Percentiles rank a stretch among this genome's conserved stretches.
Conservation (phyloP, 2,888 invertebrate genomes). For the Carterocephalus palaemon region DNA sequence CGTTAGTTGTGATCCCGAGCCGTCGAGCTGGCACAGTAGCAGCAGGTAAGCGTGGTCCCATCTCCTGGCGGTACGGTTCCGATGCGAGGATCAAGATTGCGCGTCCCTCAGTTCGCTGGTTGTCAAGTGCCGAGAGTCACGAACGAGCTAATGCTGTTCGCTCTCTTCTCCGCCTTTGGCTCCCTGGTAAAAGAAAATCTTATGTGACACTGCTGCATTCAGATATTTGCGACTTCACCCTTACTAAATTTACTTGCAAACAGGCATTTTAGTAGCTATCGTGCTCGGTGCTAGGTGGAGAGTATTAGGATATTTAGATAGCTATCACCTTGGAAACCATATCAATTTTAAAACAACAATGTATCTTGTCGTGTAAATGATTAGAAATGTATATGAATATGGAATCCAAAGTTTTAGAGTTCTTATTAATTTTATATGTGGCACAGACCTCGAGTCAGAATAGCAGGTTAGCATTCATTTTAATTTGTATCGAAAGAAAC, state of each 20-base stretch:
- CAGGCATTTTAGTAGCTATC: constrained; percentile 35
- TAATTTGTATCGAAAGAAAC: constrained; percentile 9
- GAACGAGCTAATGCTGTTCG: constrained; percentile 91
- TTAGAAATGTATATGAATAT: constrained; percentile 13
- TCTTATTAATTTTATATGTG: constrained; percentile 9
- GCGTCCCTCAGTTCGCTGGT: constrained; percentile 79
- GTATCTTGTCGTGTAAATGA: constrained; percentile 1
- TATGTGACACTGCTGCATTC: neutral
- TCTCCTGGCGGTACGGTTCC: constrained; percentile 48
- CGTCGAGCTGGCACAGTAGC: constrained; percentile 43
- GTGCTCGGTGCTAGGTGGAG: constrained; percentile 68
- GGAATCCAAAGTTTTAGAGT: constrained; percentile 29
- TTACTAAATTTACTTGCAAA: constrained; percentile 9
- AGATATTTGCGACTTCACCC: neutral
- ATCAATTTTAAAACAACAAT: constrained; percentile 6
- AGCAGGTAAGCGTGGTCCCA: constrained; percentile 41
- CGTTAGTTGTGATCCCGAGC: constrained; percentile 56
- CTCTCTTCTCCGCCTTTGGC: constrained; percentile 91
- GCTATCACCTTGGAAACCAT: constrained; percentile 40
- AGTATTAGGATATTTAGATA: constrained; percentile 39
- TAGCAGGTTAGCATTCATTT: constrained; percentile 1
- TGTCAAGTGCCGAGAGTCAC: constrained; percentile 86
- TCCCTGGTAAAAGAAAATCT: constrained; percentile 74
- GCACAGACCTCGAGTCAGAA: constrained; percentile 15
- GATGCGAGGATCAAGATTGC: constrained; percentile 69